Conservation (phyloP, 1,140 invertebrate genomes). For the Drosophila chauvacae region DNA sequence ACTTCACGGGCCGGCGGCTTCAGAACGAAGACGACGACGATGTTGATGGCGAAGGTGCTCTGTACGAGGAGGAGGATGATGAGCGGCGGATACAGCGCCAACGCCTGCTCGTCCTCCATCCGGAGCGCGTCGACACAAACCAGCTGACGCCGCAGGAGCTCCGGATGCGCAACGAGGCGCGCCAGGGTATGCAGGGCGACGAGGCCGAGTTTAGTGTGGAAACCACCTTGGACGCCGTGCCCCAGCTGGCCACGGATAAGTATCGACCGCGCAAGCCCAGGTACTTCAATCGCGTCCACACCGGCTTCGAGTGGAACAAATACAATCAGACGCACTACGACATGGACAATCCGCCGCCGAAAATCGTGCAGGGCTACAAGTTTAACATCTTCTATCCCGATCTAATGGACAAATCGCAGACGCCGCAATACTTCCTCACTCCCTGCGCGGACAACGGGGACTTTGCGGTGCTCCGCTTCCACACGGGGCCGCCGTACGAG, state of each 20-base stretch:
- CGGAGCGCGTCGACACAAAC: constrained; percentile 46
- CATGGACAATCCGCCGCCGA: constrained; percentile 99
- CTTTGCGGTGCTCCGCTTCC: constrained; percentile 97
- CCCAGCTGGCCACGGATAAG: constrained; percentile 99
- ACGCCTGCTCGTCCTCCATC: constrained; percentile 54
- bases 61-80: constrained; percentile 65
- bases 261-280: constrained; percentile 98
- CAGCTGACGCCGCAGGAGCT: constrained; percentile 86
- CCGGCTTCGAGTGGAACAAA: constrained; percentile 99
- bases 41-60: constrained; percentile 92
- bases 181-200: constrained; percentile 94
- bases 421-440: constrained; percentile 97
- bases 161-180: constrained; percentile 90
- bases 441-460: constrained; percentile 96
- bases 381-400: constrained; percentile 99
- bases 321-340: constrained; percentile 99
- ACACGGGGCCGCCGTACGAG: constrained; percentile 99
- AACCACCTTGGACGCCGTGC: constrained; percentile 92
- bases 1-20: constrained; percentile 49
- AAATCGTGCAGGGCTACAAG: constrained; percentile 99
- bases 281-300: constrained; percentile 98
- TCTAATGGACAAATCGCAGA: constrained; percentile 97
- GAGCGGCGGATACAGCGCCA: constrained; percentile 59
- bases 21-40: constrained; percentile 78
- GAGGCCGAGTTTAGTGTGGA: constrained; percentile 98